Percentiles rank a stretch among this genome's conserved stretches.
phyloP scores from a whole-genome alignment of 92 coral and sea anemone species.

The Bergia sp. region DNA sequence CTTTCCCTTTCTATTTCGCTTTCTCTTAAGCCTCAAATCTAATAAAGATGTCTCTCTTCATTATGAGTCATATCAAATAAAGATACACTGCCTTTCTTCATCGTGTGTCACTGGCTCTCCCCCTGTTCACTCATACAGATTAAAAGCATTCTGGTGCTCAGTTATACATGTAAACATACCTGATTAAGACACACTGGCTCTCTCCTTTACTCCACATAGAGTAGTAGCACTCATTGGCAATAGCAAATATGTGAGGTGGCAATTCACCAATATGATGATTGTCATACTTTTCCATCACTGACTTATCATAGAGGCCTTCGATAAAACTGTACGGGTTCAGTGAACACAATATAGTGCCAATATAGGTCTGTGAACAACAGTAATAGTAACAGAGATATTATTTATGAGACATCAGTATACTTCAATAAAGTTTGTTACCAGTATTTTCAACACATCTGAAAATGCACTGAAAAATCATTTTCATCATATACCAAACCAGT shows the following conservation, averaged over 20 bases:
- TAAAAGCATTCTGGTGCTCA: neutral
- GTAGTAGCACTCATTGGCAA: slow-evolving; percentile 96
- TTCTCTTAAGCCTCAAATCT: no score
- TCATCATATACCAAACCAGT: no score
- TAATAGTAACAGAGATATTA: neutral
- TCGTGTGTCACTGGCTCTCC: no score
- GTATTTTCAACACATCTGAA: no score
- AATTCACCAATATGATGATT: slow-evolving; percentile 92
- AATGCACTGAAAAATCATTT: no score
- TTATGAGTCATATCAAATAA: neutral
- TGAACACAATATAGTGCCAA: slow-evolving; percentile 94
- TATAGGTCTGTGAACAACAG: slow-evolving; percentile 77
- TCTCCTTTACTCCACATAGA: slow-evolving; percentile 94
- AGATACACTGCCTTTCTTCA: no score
- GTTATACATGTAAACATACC: slow-evolving; percentile 49
- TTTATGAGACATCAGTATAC: neutral
- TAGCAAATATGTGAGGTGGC: slow-evolving; percentile 95
- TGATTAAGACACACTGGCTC: slow-evolving; percentile 94
- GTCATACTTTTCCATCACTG: slow-evolving; percentile 81
- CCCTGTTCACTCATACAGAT: no score
- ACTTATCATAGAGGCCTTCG: slow-evolving; percentile 79
- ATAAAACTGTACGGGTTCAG: slow-evolving; percentile 87
- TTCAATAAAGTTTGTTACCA: no score
- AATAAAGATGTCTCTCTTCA: no score
- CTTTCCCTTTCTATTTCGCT: no score